These are phyloP conservation scores for Pan troglodytes DNA, from an alignment of 2,113 vertebrate species.

Conservation along the genomic window NHGRI_mPanTro3-v2.1_pri NC_072410.2:121453001-121453500, in stretches of 20 bases:
- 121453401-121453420: no score
- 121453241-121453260: not conserved
- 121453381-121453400: not conserved
- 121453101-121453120: not conserved
- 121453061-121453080: not conserved
- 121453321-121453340: not conserved
- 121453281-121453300: not conserved
- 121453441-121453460: no score
- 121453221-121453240: not conserved
- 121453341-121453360: not conserved
- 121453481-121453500: not conserved
- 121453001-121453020: not conserved
- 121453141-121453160: not conserved
- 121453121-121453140: not conserved
- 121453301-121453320: not conserved
- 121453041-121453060: not conserved
- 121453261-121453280: not conserved
- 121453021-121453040: not conserved
- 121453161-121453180: not conserved
- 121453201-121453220: not conserved
- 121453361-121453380: not conserved
- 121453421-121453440: no score
- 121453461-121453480: not conserved
- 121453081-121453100: not conserved
- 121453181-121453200: fast-evolving